Conservation (phyloP, 2,113 vertebrate species). For the Odocoileus hemionus region DNA sequence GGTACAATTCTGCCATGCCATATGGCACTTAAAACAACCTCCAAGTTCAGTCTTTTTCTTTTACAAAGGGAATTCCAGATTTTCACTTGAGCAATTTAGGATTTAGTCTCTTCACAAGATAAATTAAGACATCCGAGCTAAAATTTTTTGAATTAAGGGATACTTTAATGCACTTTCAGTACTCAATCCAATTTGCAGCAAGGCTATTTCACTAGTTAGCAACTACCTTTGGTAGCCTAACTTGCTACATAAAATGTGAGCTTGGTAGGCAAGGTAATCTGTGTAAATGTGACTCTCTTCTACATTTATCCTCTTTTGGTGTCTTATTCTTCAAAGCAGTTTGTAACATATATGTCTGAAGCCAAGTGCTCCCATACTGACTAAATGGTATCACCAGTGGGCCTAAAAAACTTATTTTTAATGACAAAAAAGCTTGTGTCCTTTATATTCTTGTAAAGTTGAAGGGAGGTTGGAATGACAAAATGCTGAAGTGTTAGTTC, state of each 20-base stretch:
- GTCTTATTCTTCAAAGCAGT: neutral
- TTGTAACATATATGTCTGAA: neutral
- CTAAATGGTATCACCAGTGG: neutral
- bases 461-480: neutral
- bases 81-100: neutral
- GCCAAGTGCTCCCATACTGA: neutral
- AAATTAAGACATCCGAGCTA: neutral
- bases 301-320: neutral
- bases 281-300: neutral
- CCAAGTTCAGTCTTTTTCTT: neutral
- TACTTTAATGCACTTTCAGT: neutral
- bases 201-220: neutral
- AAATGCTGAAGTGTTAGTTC: neutral
- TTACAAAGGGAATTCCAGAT: neutral
- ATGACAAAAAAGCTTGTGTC: neutral
- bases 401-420: neutral
- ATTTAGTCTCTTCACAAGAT: neutral
- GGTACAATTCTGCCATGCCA: neutral
- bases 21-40: neutral
- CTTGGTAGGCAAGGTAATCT: neutral
- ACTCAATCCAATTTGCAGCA: neutral
- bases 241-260: neutral
- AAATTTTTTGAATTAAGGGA: neutral
- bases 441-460: neutral
- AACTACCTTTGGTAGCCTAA: neutral